Conservation (phyloP, 2,888 invertebrate species). For the Ommatoiulus sabulosus region DNA sequence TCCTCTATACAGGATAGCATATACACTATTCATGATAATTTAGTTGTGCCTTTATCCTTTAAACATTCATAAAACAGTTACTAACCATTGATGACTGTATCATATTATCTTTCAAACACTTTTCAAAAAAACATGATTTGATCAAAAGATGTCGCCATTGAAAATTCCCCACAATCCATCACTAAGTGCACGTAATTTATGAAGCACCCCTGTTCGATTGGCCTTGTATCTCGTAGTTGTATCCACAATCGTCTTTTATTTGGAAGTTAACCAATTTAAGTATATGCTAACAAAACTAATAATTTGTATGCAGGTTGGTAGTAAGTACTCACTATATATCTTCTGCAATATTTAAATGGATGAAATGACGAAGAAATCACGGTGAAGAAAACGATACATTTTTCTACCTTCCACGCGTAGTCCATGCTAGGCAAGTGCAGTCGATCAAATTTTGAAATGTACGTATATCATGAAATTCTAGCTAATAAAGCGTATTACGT, state of each 20-base stretch:
- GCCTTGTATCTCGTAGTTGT: background rate
- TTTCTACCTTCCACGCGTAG: background rate
- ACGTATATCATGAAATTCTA: background rate
- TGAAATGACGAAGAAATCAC: background rate
- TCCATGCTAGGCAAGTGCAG: conserved; percentile 3
- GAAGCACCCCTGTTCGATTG: background rate
- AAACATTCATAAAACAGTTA: no score
- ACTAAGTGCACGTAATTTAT: background rate
- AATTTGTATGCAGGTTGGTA: background rate
- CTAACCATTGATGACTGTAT: no score
- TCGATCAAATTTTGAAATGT: background rate
- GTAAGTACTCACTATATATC: background rate
- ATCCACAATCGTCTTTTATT: background rate
- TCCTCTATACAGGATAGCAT: no score
- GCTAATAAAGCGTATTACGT: background rate
- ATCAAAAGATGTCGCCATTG: background rate
- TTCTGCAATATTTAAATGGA: background rate
- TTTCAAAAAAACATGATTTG: no score
- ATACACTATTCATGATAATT: no score
- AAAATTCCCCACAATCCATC: conserved; percentile 1
- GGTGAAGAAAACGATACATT: background rate
- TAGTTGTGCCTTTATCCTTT: no score
- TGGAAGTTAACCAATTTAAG: background rate
- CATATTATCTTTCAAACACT: no score
- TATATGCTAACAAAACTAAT: background rate